Base-by-base conservation (phyloP, 2,113 vertebrate genomes). In the Grammomys dolichurus region DNA sequence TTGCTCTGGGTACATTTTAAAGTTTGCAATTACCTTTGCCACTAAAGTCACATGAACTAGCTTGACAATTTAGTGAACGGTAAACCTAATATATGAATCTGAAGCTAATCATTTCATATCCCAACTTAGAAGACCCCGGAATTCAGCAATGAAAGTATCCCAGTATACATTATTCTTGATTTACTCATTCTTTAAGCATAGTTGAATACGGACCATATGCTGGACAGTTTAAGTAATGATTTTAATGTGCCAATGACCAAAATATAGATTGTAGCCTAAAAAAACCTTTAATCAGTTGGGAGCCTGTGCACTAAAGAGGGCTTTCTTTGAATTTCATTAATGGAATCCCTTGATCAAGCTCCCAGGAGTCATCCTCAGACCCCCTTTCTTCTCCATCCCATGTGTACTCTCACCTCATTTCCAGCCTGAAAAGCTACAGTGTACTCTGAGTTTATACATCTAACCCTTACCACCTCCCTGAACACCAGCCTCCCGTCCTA, bases 211-310 rank as follows among this genome's bases (percentile, higher is more conserved):
- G 82, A 3, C 75, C 43, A 40, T 81, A 58, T 88, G 13, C 20
- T 88, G 11, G 56, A 14, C 9, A 70, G 90, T 58, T 51, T 76
- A 88, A 96, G 20, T 22, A 28, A 13, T 86, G 60, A 89, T 76
- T 65, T 92, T 46, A 87, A 40, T 86, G 43, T 91, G 60, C 77
- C 91, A 76, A 58, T 86, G 13, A 87, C 58, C 65, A 14, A 92
- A 60, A 70, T 72, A n/a, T 58, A 8, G 51, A 65, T 92, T 89
- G 8, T 65, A 54, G 6, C 3, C 43, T 87, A 17, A 73, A 89
- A 69, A 48, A 87, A 70, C 3, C 19, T 69, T 82, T 80, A 65
- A 75, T 78, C 24, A 72, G 43, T 28, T 20, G 48, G 13, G 67
- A 87, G 67, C 60, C 11, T 91, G 20, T 76, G 3, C 6, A 85